Conservation (phyloP, 1,140 invertebrate species). For the Calliphora vicina region DNA sequence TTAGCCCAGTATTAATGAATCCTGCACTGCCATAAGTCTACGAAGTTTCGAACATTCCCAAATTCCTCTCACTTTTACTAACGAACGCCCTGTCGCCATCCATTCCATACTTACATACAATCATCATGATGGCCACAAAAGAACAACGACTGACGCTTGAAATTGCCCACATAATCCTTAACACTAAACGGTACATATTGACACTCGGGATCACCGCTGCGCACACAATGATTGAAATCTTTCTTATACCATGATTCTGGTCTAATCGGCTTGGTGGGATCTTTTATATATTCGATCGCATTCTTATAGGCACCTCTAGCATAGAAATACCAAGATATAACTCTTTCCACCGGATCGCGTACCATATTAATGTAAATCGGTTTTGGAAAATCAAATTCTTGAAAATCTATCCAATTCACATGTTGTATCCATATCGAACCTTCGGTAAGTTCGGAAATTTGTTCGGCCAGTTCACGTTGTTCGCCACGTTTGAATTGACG, state of each 20-base stretch:
- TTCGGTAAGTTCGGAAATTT: slow-evolving; percentile 1
- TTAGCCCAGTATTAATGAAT: too few species aligned
- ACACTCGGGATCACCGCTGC: slow-evolving; percentile 82
- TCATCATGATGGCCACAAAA: slow-evolving; percentile 83
- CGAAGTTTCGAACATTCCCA: too few species aligned
- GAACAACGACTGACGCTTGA: slow-evolving; percentile 79
- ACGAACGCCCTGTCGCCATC: too few species aligned
- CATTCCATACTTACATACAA: slow-evolving; percentile 73
- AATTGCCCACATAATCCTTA: slow-evolving; percentile 79
- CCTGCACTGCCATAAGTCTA: too few species aligned
- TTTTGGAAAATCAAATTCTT: slow-evolving; percentile 75
- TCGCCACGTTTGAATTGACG: slow-evolving; percentile 42
- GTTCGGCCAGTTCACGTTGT: slow-evolving; percentile 56
- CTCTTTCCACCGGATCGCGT: slow-evolving; percentile 85
- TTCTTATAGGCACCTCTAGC: slow-evolving; percentile 77
- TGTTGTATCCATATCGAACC: slow-evolving; percentile 54
- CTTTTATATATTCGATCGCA: slow-evolving; percentile 66
- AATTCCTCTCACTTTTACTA: too few species aligned
- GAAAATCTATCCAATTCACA: slow-evolving; percentile 66
- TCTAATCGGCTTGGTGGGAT: slow-evolving; percentile 79
- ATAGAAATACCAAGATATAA: slow-evolving; percentile 86
- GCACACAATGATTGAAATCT: slow-evolving; percentile 85
- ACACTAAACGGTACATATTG: slow-evolving; percentile 76
- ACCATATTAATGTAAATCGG: slow-evolving; percentile 90
- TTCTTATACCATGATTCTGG: slow-evolving; percentile 85